Conservation (phyloP, 2,797 vertebrate genomes). For the Liasis olivaceus region DNA sequence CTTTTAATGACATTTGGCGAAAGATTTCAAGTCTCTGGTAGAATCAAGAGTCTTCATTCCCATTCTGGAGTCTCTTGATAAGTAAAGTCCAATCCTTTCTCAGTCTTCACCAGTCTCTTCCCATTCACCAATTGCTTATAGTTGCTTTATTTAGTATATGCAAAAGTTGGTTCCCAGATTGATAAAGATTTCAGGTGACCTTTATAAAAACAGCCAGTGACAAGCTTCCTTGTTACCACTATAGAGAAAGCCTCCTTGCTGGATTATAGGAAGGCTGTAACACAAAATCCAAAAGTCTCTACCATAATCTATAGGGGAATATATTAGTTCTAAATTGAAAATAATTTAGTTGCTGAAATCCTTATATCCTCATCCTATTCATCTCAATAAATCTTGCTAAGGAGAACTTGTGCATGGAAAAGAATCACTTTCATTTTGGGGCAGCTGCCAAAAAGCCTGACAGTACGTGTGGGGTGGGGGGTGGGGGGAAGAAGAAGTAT, state of each 20-base stretch:
- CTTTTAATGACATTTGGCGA: slow-evolving; percentile 36
- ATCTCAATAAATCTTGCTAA: not conserved
- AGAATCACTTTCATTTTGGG: not conserved
- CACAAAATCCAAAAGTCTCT: not conserved
- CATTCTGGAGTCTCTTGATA: slow-evolving; percentile 45
- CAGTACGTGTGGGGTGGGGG: too few species aligned
- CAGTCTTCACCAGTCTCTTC: not conserved
- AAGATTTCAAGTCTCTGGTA: slow-evolving; percentile 5
- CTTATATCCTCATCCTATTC: not conserved
- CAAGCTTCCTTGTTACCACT: not conserved
- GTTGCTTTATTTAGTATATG: not conserved
- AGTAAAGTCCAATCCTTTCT: not conserved
- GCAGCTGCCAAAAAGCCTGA: not conserved
- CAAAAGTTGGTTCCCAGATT: not conserved
- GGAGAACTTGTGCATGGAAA: not conserved
- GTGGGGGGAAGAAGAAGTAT: too few species aligned
- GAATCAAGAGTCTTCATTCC: not conserved
- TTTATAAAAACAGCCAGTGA: not conserved
- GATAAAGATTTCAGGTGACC: not conserved
- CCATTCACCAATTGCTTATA: not conserved
- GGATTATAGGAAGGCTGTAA: not conserved
- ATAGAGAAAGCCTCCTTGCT: not conserved
- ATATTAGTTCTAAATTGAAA: not conserved
- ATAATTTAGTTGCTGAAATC: not conserved
- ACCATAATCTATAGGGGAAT: not conserved